These are phyloP conservation scores for Plecotus auritus DNA, from an alignment of 2,113 vertebrate species.

Conservation along the genomic window DNA sequence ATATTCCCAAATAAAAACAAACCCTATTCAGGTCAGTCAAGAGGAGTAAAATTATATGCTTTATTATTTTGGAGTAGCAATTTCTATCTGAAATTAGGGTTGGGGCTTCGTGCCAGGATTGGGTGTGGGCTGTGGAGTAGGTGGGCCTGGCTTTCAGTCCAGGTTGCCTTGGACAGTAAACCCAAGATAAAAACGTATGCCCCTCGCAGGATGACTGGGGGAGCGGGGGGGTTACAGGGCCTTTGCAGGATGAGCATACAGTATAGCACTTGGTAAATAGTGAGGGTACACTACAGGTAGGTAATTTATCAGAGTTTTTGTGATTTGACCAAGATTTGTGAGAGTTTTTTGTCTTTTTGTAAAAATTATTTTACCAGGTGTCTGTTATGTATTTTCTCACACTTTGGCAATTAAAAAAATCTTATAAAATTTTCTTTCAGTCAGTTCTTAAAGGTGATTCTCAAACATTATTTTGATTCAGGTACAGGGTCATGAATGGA, in stretches of 20 bases:
- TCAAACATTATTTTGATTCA: background rate
- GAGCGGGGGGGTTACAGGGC: background rate
- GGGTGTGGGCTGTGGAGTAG: too few species aligned
- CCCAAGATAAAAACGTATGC: background rate
- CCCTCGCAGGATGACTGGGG: background rate
- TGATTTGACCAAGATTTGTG: background rate
- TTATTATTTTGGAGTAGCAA: background rate
- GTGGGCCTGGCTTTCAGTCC: background rate
- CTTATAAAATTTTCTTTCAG: background rate
- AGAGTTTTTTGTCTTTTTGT: background rate
- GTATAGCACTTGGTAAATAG: background rate
- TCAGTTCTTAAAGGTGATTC: background rate
- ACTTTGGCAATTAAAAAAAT: background rate
- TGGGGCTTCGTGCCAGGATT: accelerated
- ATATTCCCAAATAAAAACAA: background rate
- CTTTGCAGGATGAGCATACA: background rate
- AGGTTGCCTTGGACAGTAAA: background rate
- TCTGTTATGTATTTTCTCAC: background rate
- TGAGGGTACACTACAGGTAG: background rate
- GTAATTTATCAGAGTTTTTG: background rate
- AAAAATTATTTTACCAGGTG: background rate
- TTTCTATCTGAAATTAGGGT: background rate
- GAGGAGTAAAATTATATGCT: background rate
- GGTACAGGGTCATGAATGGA: background rate
- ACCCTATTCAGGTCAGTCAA: background rate